Base-by-base conservation (phyloP, 2,888 invertebrate species). In the Periphyllus acericola region DNA sequence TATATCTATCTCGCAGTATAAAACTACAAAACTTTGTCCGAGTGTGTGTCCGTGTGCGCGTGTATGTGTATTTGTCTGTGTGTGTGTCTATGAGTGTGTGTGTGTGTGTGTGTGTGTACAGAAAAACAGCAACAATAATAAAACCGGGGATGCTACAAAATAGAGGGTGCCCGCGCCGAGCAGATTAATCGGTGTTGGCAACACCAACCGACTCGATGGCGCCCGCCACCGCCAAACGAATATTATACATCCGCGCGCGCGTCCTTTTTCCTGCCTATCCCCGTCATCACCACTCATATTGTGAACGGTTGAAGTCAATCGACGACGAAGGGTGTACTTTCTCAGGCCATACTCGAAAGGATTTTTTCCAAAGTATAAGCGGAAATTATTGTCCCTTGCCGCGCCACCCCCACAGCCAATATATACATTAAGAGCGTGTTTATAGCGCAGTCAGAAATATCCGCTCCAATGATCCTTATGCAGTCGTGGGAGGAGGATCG, bases 171-270 rank as follows among this genome's bases (percentile, higher is more conserved):
- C 3, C 11, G 55, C 29, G 25, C 34, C 52, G 78, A 55, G 87
- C 80, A 81, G 87, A 87, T 87, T 87, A 87, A 87, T 87, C 87
- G 87, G 87, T n/a, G 87, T 81, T 87, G 87, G 87, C 87, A 87
- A 74, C 81, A 34, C 72, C n/a, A 32, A 75, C 66, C 87, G 87
- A 80, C 87, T 75, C 87, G 87, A 80, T 34, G 87, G 87, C 87
- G 87, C 87, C 81, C 74, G 75, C 29, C 83, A 46, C 46, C 46
- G 71, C 46, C 84, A 46, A 66, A 84, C 83, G 68, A 85, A 68
- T 78, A 85, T 76, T 68, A 68, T 78, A 68, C 25, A 36, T 74
- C n/a, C n/a, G 19, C 21, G 29, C 74, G 52, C 74, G 46, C 32
- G 32, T 25, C 83, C 71, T 66, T n/a, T 17, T 68, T 25, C 75